Evolutionary conservation across 2,888 invertebrate species (phyloP).

Genomic region (Eudemis profundana): DNA sequence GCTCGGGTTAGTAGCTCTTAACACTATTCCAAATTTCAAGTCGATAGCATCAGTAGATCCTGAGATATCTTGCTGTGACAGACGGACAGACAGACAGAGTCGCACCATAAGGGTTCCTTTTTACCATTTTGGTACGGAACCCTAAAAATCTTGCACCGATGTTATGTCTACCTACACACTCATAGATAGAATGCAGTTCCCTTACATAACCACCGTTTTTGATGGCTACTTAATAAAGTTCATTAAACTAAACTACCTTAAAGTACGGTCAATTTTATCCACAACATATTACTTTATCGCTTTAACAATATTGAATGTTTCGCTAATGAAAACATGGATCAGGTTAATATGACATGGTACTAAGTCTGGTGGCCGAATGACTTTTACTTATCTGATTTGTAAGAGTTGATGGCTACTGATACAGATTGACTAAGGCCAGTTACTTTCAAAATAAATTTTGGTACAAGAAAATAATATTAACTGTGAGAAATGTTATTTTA

Average conservation of each 20-base stretch:
- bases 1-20: no score
- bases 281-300: conserved; percentile 12
- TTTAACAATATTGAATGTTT: not conserved
- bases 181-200: not conserved
- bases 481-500: no score
- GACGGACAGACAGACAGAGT: no score
- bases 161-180: no score
- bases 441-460: conserved; percentile 1
- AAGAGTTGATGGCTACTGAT: conserved; percentile 2
- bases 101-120: no score
- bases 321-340: not conserved
- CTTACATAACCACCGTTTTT: not conserved
- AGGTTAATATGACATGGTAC: conserved; percentile 13
- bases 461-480: no score
- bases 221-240: conserved; percentile 5
- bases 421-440: not conserved
- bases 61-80: no score
- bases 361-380: not conserved
- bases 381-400: conserved; percentile 24
- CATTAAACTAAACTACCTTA: conserved; percentile 12
- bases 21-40: no score
- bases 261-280: not conserved
- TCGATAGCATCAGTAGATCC: no score
- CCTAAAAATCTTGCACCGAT: no score
- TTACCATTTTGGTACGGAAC: no score